These are phyloP conservation scores for Tetrax tetrax DNA, from an alignment of 2,113 vertebrate species.

Conservation along the genomic window DNA sequence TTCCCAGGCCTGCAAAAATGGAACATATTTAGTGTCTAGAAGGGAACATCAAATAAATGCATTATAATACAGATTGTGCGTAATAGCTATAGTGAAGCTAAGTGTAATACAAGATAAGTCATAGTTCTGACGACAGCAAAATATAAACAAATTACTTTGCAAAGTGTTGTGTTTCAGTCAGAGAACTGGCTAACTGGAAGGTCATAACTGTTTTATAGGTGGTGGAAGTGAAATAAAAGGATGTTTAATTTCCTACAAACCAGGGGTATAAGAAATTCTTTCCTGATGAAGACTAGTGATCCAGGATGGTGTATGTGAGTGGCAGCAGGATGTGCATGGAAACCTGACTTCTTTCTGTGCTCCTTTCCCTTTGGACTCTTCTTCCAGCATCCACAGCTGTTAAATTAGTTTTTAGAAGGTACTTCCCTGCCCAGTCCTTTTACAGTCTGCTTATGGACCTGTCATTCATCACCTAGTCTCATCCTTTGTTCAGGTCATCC, in stretches of 20 bases:
- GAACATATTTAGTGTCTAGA: neutral
- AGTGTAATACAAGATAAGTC: neutral
- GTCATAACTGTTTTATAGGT: neutral
- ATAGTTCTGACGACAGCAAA: neutral
- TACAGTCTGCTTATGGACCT: too few species aligned
- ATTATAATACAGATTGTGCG: neutral
- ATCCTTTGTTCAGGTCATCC: accelerated
- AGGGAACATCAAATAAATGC: neutral
- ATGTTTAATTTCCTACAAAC: neutral
- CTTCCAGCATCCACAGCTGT: neutral
- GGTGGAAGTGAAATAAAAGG: neutral
- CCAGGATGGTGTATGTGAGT: neutral
- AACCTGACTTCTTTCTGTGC: neutral
- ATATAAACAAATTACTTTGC: neutral
- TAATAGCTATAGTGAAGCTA: neutral
- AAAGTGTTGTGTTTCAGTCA: neutral
- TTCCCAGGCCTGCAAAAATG: neutral
- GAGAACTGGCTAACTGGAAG: neutral
- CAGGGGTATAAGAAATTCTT: neutral
- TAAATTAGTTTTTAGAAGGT: neutral
- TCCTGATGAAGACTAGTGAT: neutral
- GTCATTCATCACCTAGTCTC: neutral
- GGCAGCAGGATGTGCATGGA: neutral
- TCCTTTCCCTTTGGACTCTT: neutral
- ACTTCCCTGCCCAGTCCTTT: neutral